Evolutionary conservation across 2,888 invertebrate genomes (phyloP).

Genomic region (Exocentrus adspersus): DNA sequence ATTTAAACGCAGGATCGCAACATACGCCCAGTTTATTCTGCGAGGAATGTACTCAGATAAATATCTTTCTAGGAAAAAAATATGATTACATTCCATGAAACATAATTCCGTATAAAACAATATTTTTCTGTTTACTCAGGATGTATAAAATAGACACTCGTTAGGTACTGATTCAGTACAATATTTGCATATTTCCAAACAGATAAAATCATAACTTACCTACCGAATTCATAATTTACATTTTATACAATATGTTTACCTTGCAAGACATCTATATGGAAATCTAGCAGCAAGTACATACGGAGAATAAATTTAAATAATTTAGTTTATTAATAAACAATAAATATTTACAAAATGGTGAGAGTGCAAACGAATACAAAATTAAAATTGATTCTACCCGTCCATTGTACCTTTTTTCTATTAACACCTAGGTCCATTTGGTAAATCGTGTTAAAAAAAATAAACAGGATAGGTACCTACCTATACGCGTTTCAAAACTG

Average conservation of each 20-base stretch:
- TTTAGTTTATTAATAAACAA: background rate
- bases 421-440: background rate
- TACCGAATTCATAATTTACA: background rate
- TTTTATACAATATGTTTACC: background rate
- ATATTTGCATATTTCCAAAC: background rate
- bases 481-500: background rate
- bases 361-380: background rate
- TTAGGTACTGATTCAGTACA: too few species aligned
- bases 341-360: conserved; percentile 1
- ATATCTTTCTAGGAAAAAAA: too few species aligned
- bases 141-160: too few species aligned
- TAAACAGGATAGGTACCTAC: too few species aligned
- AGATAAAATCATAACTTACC: background rate
- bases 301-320: background rate
- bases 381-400: background rate
- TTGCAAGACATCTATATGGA: background rate
- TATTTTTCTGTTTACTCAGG: too few species aligned
- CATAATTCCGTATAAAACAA: too few species aligned
- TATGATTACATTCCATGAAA: too few species aligned
- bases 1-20: too few species aligned
- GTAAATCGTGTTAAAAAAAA: background rate
- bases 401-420: background rate
- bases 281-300: background rate
- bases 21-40: too few species aligned
- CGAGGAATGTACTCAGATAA: too few species aligned